Conservation (phyloP, 1,140 invertebrate species). For the Drosophila kepulauana region DNA sequence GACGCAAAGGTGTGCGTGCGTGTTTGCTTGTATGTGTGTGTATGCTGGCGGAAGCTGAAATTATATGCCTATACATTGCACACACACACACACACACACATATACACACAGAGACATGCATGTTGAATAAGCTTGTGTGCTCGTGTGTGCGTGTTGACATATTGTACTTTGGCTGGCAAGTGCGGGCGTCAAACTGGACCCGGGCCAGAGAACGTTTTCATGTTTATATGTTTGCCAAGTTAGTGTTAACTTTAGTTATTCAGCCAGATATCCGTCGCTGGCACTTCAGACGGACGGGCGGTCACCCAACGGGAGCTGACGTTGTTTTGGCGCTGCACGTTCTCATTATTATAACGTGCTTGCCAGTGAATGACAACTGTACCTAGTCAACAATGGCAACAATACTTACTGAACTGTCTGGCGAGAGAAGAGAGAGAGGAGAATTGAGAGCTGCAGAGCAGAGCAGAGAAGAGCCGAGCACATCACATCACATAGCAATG, state of each 20-base stretch:
- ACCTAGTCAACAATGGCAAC: constrained; percentile 71
- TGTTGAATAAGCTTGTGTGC: constrained; percentile 33
- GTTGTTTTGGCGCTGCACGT: constrained; percentile 56
- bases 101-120: constrained; percentile 13
- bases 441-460: background rate
- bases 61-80: constrained; percentile 75
- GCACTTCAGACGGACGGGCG: constrained; percentile 64
- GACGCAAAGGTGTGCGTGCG: constrained; percentile 16
- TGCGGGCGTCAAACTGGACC: constrained; percentile 6
- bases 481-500: constrained; percentile 26
- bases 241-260: constrained; percentile 84
- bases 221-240: constrained; percentile 83
- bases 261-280: constrained; percentile 78
- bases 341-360: constrained; percentile 78
- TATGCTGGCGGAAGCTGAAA: constrained; percentile 71
- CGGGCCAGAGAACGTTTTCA: constrained; percentile 58
- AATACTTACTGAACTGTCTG: constrained; percentile 26
- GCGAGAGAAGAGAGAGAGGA: background rate
- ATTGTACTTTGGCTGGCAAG: constrained; percentile 52
- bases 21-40: constrained; percentile 4
- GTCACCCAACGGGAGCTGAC: constrained; percentile 26
- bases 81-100: constrained; percentile 30
- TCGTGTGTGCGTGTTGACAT: constrained; percentile 63
- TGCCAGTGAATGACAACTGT: constrained; percentile 67
- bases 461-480: background rate